Conservation (phyloP, 2,113 vertebrate genomes). For the Turdus rufiventris region DNA sequence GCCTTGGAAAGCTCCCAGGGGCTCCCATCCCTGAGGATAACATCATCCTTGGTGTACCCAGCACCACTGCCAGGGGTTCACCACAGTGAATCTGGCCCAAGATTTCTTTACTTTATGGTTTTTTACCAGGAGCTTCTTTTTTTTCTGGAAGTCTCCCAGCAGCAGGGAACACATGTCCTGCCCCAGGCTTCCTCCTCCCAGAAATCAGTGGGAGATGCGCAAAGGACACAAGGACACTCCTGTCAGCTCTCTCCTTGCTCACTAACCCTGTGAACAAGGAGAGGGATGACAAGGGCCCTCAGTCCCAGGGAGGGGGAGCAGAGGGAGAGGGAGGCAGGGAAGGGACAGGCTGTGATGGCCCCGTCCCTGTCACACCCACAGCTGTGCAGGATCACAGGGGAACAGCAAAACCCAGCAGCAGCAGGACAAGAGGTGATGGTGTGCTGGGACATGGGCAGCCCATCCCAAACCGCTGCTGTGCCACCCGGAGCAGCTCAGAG, state of each 20-base stretch:
- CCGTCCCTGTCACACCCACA: neutral
- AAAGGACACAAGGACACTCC: neutral
- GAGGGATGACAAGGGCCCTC: neutral
- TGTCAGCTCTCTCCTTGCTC: neutral
- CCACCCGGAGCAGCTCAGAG: neutral
- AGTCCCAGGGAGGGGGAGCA: neutral
- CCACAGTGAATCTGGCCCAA: accelerated
- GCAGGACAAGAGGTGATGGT: neutral
- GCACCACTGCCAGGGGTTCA: neutral
- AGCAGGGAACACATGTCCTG: neutral
- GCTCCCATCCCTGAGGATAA: neutral
- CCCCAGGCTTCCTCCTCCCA: accelerated
- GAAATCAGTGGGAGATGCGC: neutral
- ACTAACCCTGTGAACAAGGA: accelerated
- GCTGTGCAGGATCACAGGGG: neutral
- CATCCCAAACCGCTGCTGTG: neutral
- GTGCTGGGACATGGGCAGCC: neutral
- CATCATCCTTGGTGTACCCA: accelerated
- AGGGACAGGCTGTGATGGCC: neutral
- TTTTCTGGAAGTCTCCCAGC: neutral
- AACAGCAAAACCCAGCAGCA: neutral
- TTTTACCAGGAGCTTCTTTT: neutral
- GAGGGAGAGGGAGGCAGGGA: neutral
- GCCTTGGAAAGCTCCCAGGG: accelerated
- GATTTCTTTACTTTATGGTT: neutral